These are phyloP conservation scores for Acleris cristana DNA, from an alignment of 2,888 invertebrate species.

Conservation along the genomic window DNA sequence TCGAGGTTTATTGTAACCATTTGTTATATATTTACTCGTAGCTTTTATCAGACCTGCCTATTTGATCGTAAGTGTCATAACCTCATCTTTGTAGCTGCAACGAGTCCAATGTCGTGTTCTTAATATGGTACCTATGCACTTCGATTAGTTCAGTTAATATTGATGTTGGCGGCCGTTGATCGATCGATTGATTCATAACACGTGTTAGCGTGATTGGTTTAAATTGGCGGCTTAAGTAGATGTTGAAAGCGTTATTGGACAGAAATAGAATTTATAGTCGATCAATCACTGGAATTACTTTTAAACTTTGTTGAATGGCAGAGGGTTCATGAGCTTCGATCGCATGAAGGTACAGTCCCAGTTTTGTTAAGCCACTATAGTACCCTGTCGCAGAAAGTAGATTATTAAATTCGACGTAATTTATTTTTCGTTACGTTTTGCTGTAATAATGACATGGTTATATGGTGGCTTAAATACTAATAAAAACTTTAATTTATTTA, in stretches of 20 bases:
- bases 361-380: too few species aligned
- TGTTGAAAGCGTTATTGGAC: slow-evolving; percentile 23
- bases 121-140: slow-evolving; percentile 25
- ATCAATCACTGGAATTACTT: slow-evolving; percentile 8
- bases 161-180: slow-evolving; percentile 22
- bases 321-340: background rate
- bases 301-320: background rate
- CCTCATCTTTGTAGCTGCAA: slow-evolving; percentile 4
- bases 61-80: slow-evolving; percentile 9
- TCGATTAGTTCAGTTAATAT: slow-evolving; percentile 11
- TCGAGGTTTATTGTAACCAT: too few species aligned
- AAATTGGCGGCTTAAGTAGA: slow-evolving; percentile 22
- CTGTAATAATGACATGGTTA: too few species aligned
- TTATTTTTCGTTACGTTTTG: too few species aligned
- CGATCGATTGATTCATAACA: slow-evolving; percentile 31
- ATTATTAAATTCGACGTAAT: too few species aligned
- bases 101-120: slow-evolving; percentile 30
- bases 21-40: background rate
- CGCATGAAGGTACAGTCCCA: too few species aligned
- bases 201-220: slow-evolving; percentile 30
- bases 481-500: too few species aligned
- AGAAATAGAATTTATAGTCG: slow-evolving; percentile 24
- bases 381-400: too few species aligned
- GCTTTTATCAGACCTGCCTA: background rate
- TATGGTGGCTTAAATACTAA: too few species aligned